Evolutionary conservation across 2,113 vertebrate species (phyloP), one percentile per base, ranked within the genome.

Genomic region (Sinocyclocheilus anshuiensis): DNA sequence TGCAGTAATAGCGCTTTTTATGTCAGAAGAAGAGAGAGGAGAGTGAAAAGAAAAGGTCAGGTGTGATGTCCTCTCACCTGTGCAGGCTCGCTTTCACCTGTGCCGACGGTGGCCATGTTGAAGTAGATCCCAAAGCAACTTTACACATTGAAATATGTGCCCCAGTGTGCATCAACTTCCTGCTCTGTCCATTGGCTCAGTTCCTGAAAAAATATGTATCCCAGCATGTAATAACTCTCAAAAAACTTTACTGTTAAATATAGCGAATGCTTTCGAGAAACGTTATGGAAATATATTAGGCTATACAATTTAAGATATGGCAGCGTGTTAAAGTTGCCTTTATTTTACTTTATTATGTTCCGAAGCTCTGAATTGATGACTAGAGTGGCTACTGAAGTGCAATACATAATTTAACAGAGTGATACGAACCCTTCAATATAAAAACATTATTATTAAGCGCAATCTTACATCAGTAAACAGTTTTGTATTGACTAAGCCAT

Each of bases 81-180:
- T 55, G 22, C 42, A 26, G 72, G 42, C 48, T 86, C 71, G 42
- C n/a, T 82, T 85, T 89, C 89, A 89, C 90, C 90, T 91, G 89
- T 48, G 74, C 42, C 42, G 9, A 71, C 29, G 87, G 90, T 88
- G 89, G 90, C 90, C 90, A 91, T 91, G 89, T 90, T 91, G 90
- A 79, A 79, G 45, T 53, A 45, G 13, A 75, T 53, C 74, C 76
- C 33, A 33, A 11, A 42, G 83, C 76, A 61, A 42, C 29, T 39
- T 72, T 33, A 84, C 80, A 82, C 67, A 33, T 80, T 81, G 45
- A 69, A n/a, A 81, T 76, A 78, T 83, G 39, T 57, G 55, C 9
- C 75, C 29, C 80, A 45, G 57, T 26, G 24, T 42, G 15, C 15
- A 4, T 20, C 18, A 84, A 72, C 26, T 45, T 84, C 39, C 74